phyloP scores from a whole-genome alignment of 1,140 invertebrate species.

The Rhagoletis pomonella region DNA sequence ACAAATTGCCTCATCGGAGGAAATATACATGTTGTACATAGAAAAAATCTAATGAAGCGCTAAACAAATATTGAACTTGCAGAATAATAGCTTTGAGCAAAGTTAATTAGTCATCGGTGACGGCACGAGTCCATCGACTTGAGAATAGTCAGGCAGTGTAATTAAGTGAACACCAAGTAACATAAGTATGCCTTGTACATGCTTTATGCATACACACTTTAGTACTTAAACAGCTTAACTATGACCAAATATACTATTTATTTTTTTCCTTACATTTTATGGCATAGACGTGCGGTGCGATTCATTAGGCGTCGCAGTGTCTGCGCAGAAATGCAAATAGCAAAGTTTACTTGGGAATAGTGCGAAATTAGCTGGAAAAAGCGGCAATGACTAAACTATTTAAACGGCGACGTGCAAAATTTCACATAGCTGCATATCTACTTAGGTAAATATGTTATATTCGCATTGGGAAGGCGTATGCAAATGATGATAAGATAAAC shows the following conservation, averaged over 20 bases:
- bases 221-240: no score
- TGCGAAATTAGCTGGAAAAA: background rate
- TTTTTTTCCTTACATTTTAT: background rate
- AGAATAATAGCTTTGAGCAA: background rate
- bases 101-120: slow-evolving; percentile 25
- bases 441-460: background rate
- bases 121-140: background rate
- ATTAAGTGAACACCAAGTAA: background rate
- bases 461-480: background rate
- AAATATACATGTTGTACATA: background rate
- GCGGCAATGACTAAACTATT: background rate
- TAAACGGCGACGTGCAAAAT: slow-evolving; percentile 9
- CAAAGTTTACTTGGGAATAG: background rate
- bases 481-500: slow-evolving; percentile 24
- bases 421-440: background rate
- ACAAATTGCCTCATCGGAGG: no score
- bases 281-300: background rate
- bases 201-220: background rate
- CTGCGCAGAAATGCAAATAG: slow-evolving; percentile 22
- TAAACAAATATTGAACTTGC: slow-evolving; percentile 25
- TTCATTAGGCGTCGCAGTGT: background rate
- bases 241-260: background rate
- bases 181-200: background rate
- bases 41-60: background rate
- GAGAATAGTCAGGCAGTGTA: background rate